Conservation (phyloP, 2,113 vertebrate genomes). For the Apaloderma vittatum region DNA sequence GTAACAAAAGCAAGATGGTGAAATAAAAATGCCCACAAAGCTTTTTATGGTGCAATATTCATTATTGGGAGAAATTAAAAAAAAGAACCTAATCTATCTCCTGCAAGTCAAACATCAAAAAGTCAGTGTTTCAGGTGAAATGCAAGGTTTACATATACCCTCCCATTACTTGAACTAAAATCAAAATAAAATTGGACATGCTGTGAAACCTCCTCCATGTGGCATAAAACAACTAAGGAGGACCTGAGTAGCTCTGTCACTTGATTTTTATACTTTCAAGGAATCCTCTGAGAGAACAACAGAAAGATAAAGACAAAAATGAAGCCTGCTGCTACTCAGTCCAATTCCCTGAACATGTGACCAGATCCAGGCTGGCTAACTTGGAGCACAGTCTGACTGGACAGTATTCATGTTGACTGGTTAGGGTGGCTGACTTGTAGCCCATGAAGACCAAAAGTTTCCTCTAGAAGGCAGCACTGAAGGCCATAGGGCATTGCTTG, state of each 20-base stretch:
- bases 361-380: background rate
- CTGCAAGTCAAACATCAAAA: background rate
- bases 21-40: background rate
- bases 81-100: background rate
- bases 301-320: background rate
- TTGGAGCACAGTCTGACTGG: background rate
- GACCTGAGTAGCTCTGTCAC: background rate
- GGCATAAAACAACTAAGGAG: background rate
- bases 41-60: background rate
- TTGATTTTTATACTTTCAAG: background rate
- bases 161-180: background rate
- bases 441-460: background rate
- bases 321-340: background rate
- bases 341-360: background rate
- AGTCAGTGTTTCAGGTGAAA: conserved; percentile 9
- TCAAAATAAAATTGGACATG: conserved; percentile 7
- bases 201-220: background rate
- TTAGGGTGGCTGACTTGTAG: background rate
- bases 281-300: background rate
- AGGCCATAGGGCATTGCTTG: background rate
- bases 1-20: background rate
- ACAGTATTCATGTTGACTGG: background rate
- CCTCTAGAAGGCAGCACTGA: background rate
- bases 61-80: background rate
- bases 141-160: background rate